Percentiles rank a stretch among this genome's conserved stretches.
phyloP scores from a whole-genome alignment of 2,888 invertebrate species.

The Troilus luridus region DNA sequence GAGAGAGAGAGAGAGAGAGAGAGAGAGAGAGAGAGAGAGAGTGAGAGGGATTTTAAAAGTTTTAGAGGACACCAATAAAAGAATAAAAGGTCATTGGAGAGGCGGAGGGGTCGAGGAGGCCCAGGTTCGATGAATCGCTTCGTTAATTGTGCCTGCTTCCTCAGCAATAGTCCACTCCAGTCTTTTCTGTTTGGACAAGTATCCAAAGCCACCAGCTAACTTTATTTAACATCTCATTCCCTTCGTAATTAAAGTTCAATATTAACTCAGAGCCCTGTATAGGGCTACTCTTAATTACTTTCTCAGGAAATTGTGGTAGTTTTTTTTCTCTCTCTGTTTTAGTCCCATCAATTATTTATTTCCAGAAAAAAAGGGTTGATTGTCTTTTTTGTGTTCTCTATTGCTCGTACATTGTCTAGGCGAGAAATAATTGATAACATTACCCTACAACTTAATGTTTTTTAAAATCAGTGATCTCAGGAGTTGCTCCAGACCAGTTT shows the following conservation, averaged over 20 bases:
- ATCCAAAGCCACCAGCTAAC: constrained; percentile 24
- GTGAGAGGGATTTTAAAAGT: no score
- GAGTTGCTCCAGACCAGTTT: no score
- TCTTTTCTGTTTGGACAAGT: constrained; percentile 35
- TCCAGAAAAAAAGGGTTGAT: background rate
- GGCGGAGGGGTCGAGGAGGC: background rate
- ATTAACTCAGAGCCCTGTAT: constrained; percentile 25
- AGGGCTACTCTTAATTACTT: constrained; percentile 34
- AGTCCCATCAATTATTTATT: constrained; percentile 18
- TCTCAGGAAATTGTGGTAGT: constrained; percentile 7
- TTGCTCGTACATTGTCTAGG: background rate
- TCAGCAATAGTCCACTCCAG: constrained; percentile 21
- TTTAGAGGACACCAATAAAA: background rate
- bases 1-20: background rate
- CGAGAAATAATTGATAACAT: background rate
- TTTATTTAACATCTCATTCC: constrained; percentile 49
- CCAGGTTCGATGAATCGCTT: constrained; percentile 4
- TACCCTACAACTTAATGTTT: background rate
- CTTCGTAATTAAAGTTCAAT: constrained; percentile 46
- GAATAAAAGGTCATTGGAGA: background rate
- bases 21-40: background rate
- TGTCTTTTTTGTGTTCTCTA: constrained; percentile 13
- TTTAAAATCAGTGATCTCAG: no score
- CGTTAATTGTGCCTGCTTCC: constrained; percentile 4
- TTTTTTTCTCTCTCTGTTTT: constrained; percentile 1